Base-by-base conservation (phyloP, 2,113 vertebrate species). In the Leptobrachium ailaonicum region DNA sequence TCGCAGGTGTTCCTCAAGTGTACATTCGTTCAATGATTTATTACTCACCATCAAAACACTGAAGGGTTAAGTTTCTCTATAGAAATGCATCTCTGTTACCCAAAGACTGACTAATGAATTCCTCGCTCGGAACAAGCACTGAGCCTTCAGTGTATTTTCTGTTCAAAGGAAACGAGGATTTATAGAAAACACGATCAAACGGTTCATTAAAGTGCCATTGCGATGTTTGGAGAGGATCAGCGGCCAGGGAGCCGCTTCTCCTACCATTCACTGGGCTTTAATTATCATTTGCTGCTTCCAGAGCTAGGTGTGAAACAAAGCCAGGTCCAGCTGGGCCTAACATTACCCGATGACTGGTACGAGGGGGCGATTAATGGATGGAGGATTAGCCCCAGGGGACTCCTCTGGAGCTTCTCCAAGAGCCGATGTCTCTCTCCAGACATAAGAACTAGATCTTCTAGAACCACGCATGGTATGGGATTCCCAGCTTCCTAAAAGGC, bases 141-240 rank as follows among this genome's bases (percentile, higher is more conserved):
- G 13, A 3, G 9, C 13, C 1, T 58, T 1, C 5, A 7, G 10
- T 58, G 5, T 12, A 7, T 12, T 58, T 58, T 58, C 2, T 14
- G 56, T 14, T 58, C 56, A 58, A 58, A 58, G 56, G 13, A 58
- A 11, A 14, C 4, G 13, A 14, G 56, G 56, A 58, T 58, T 10
- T 58, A 58, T 58, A 58, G 56, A 58, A 58, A 58, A 58, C 56
- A 58, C 10, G 56, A 58, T 58, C 56, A 58, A 58, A 58, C 56
- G 11, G 10, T 60, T 60, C 56, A 60, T 60, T 2, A 60, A 60
- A 14, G 56, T 14, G 56, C 13, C 6, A 12, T 2, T 60, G 56
- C 13, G 56, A 60, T 60, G 10, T 60, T 0, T 40, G 78, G 76
- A 63, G 8, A 11, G 11, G 56, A 60, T 60, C 56, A 60, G 56